A percentile compares a stretch with the other conserved stretches of the same genome.
These are phyloP conservation scores for Auanema sp. DNA, from an alignment of 2,888 invertebrate genomes.

Conservation along the genomic window DNA sequence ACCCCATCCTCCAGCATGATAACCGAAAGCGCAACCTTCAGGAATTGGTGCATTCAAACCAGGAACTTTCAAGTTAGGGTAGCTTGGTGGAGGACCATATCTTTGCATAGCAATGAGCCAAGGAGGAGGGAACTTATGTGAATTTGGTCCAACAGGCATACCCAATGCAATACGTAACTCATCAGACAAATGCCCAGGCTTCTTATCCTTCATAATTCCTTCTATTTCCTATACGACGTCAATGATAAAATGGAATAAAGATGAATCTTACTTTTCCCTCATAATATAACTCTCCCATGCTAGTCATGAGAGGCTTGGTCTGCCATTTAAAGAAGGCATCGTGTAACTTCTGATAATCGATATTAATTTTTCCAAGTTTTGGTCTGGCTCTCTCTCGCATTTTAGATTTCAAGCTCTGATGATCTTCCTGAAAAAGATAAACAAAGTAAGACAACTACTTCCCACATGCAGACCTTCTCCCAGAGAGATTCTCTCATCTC, in stretches of 20 bases:
- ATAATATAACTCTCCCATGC: constrained; percentile 97
- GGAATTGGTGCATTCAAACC: constrained; percentile 92
- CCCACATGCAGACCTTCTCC: constrained; percentile 84
- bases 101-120: constrained; percentile 96
- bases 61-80: constrained; percentile 89
- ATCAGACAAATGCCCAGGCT: constrained; percentile 94
- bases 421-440: constrained; percentile 73
- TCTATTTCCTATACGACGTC: constrained; percentile 77
- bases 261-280: constrained; percentile 69
- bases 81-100: constrained; percentile 97
- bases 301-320: constrained; percentile 97
- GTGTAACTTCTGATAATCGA: constrained; percentile 98
- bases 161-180: constrained; percentile 93
- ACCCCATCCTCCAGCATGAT: constrained; percentile 99
- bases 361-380: constrained; percentile 98
- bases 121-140: constrained; percentile 78
- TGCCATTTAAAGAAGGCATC: constrained; percentile 99
- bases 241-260: constrained; percentile 6
- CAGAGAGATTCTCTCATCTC: constrained; percentile 98
- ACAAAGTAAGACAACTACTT: constrained; percentile 72
- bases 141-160: constrained; percentile 90
- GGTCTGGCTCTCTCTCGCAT: constrained; percentile 86
- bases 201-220: constrained; percentile 93
- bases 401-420: constrained; percentile 75
- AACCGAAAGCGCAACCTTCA: constrained; percentile 90